A percentile compares a stretch with the other conserved stretches of the same genome.
Conservation (phyloP, 2,113 vertebrate genomes). For the Peromyscus polionotus region DNA sequence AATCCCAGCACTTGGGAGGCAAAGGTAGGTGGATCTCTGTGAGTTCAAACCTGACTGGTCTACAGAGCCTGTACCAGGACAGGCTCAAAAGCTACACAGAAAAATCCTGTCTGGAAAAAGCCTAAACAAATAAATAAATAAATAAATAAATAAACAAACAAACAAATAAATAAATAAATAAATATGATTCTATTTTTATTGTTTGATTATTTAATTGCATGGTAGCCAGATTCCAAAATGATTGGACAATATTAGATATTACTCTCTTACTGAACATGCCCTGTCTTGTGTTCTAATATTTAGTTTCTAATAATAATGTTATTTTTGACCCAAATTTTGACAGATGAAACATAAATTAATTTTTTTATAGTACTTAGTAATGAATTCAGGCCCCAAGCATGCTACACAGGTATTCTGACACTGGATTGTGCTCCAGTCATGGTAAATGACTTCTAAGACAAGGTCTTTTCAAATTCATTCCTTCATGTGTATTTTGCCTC, state of each 20-base stretch:
- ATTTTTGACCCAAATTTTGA: background rate
- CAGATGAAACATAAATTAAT: background rate
- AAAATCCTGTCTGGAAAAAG: too few relatives aligned
- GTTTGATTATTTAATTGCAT: background rate
- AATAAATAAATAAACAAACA: too few relatives aligned
- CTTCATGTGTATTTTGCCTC: background rate
- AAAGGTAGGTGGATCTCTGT: too few relatives aligned
- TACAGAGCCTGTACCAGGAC: too few relatives aligned
- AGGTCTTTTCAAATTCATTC: background rate
- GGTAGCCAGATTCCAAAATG: background rate
- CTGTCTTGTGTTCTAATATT: background rate
- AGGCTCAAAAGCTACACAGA: too few relatives aligned
- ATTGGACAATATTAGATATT: background rate
- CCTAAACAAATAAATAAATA: too few relatives aligned
- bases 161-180: too few relatives aligned
- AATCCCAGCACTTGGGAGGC: too few relatives aligned
- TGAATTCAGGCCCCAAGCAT: background rate
- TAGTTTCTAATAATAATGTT: background rate
- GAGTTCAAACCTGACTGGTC: too few relatives aligned
- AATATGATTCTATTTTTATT: background rate
- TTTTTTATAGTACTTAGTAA: background rate
- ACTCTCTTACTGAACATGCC: background rate
- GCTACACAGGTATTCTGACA: background rate
- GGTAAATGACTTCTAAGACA: background rate
- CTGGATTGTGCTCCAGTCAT: background rate